Evolutionary conservation across 1,140 invertebrate genomes (phyloP), one percentile per base, ranked within the genome.

Genomic region (Sycophila sp.): DNA sequence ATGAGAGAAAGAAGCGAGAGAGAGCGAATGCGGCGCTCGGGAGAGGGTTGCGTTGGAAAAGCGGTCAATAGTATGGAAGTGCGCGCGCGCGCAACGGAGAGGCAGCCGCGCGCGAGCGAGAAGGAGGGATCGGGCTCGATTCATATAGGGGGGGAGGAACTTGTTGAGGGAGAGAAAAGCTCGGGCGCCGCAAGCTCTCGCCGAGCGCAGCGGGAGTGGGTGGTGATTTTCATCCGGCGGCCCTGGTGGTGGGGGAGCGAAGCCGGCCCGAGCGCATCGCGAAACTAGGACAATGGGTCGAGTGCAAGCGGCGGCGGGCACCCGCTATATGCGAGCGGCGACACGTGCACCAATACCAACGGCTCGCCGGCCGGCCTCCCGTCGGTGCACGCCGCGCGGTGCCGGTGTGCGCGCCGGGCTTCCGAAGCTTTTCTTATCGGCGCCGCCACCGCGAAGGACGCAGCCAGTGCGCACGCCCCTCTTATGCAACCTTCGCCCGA

Each of bases 281-380:
- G 45, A 83, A 85, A 83, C 81, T 84, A 76, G 83, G 83, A 80
- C 83, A 84, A 81, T 83, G 80, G 80, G 82, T 83, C 82, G 79
- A 77, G 80, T 80, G 79, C 76, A 77, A 74, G 76, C 74, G 72
- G 49, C 68, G 28, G 22, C 45, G 45, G 42, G 8, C 15, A 36
- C 17, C n/a, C 53, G 65, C 47, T 59, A 17, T 32, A 26, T n/a
- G 34, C 53, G 17, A 24, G 49, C 17, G 74, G 62, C 76, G 71
- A 75, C 81, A 82, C 81, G 81, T 82, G 82, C 73, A 80, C 82
- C 74, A 73, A 82, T 69, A 80, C 80, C 74, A 62, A 62, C 13
- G 32, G 34, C 49, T 24, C 66, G 70, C 59, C 76, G 69, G 69
- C 69, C 73, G 77, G 73, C 70, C 22, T 42, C 56, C 62, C 49